Percentiles rank a stretch among this genome's conserved stretches.
Evolutionary conservation across 2,113 vertebrate genomes (phyloP).

Genomic region (Madoqua kirkii): DNA sequence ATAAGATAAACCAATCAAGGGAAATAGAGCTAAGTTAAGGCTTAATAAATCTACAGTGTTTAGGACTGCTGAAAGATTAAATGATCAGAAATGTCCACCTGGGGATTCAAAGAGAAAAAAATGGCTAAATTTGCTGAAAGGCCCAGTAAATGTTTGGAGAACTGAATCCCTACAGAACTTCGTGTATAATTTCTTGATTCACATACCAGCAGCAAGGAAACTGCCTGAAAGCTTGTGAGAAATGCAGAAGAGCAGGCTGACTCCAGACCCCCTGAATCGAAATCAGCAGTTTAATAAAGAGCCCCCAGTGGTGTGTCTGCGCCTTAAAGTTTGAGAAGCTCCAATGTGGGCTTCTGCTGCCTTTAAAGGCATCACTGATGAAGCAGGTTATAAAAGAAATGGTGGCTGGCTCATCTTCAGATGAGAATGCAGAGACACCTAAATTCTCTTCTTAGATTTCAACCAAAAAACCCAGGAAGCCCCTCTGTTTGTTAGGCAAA

Average conservation of each 20-base stretch:
- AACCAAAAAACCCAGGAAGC: conserved; percentile 18
- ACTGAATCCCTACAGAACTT: neutral
- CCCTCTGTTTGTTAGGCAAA: conserved; percentile 29
- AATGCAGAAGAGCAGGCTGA: neutral
- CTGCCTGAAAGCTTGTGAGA: neutral
- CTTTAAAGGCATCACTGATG: neutral
- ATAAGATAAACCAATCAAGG: neutral
- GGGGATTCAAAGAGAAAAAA: neutral
- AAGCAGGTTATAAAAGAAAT: neutral
- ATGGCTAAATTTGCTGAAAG: conserved; percentile 26
- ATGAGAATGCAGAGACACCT: neutral
- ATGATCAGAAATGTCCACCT: conserved; percentile 11
- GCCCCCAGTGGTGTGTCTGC: neutral
- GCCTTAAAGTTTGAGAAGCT: neutral
- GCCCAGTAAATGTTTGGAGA: neutral
- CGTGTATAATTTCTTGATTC: neutral
- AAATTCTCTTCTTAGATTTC: conserved; percentile 7
- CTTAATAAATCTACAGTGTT: neutral
- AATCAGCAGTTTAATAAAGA: neutral
- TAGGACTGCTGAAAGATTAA: neutral
- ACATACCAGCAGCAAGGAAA: neutral
- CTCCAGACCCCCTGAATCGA: neutral
- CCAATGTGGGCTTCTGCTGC: neutral
- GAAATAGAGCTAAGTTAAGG: neutral
- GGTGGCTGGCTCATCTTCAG: neutral